Evolutionary conservation across 1,140 invertebrate species (phyloP).

Genomic region (Heliconius hewitsoni): DNA sequence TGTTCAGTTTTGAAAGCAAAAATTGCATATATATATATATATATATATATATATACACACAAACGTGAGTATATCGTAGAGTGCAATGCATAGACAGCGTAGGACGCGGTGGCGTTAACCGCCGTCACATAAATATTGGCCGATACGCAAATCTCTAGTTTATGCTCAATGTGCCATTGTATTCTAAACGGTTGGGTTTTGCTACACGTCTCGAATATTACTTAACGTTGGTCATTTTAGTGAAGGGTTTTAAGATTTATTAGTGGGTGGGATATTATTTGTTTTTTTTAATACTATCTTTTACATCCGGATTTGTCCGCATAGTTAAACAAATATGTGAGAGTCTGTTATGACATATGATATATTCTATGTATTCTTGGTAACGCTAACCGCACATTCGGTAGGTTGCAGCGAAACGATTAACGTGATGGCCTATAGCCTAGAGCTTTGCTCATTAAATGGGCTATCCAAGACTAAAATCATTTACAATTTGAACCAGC

Average conservation of each 20-base stretch:
- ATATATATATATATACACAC: not conserved
- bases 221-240: slow-evolving; percentile 13
- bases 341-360: no score
- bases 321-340: not conserved
- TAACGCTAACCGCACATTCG: no score
- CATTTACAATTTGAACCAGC: no score
- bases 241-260: not conserved
- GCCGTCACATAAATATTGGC: slow-evolving; percentile 29
- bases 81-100: slow-evolving; percentile 14
- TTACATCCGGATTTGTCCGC: not conserved
- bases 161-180: slow-evolving; percentile 41
- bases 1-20: slow-evolving; percentile 7
- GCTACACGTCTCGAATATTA: slow-evolving; percentile 18
- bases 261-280: not conserved
- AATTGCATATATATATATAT: slow-evolving; percentile 8
- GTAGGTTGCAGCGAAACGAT: no score
- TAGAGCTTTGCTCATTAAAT: no score
- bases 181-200: slow-evolving; percentile 37
- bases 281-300: not conserved
- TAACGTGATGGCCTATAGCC: no score
- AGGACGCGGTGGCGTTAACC: slow-evolving; percentile 27
- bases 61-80: not conserved
- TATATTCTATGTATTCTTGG: no score
- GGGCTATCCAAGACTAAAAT: no score
- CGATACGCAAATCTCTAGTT: slow-evolving; percentile 42